phyloP scores from a whole-genome alignment of 2,888 invertebrate species.

The Maniola hyperantus region DNA sequence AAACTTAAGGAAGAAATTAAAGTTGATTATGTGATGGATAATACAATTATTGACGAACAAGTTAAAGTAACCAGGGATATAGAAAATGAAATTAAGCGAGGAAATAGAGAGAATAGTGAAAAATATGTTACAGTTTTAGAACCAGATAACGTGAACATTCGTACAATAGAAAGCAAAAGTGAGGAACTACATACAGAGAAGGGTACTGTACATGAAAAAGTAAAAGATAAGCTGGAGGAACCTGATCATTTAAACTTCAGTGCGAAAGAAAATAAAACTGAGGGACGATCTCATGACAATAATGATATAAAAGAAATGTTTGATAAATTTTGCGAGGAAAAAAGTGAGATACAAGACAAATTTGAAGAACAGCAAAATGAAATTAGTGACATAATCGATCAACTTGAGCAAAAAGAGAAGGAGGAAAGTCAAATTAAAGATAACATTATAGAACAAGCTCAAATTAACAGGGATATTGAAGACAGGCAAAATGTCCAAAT shows the following conservation, averaged over 20 bases:
- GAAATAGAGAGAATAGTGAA: background rate
- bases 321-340: constrained; percentile 1
- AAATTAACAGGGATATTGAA: background rate
- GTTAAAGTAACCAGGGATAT: background rate
- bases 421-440: background rate
- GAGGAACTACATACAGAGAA: background rate
- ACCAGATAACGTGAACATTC: background rate
- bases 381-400: background rate
- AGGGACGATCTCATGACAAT: constrained; percentile 32
- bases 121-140: background rate
- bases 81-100: background rate
- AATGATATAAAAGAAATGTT: constrained; percentile 21
- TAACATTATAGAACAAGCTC: background rate
- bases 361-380: constrained; percentile 24
- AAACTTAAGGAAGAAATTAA: too few relatives aligned
- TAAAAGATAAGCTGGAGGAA: background rate
- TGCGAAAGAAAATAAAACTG: background rate
- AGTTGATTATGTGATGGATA: background rate
- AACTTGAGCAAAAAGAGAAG: constrained; percentile 1
- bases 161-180: background rate
- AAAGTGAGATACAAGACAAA: constrained; percentile 22
- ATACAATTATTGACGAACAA: background rate
- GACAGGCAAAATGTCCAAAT: background rate
- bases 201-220: background rate
- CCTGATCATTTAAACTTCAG: background rate